phyloP scores from a whole-genome alignment of 2,888 invertebrate genomes.

The Melikaiella ostensackeni region DNA sequence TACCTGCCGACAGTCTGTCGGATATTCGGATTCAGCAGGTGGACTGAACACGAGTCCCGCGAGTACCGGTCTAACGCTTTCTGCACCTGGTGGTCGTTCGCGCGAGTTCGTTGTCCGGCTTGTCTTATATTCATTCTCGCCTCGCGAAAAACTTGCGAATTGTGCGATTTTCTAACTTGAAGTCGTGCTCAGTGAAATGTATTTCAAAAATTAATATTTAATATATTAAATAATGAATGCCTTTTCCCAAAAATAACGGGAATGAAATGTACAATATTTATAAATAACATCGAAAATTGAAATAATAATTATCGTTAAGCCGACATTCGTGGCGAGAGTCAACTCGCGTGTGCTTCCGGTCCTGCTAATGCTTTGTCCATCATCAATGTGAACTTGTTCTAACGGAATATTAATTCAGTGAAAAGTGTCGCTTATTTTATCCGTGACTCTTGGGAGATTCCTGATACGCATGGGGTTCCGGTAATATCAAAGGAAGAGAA shows the following conservation, averaged over 20 bases:
- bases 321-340: constrained; percentile 49
- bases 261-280: not conserved
- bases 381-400: constrained; percentile 32
- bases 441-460: constrained; percentile 23
- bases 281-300: not conserved
- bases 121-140: constrained; percentile 24
- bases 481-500: not conserved
- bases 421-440: constrained; percentile 15
- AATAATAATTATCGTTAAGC: not conserved
- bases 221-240: not conserved
- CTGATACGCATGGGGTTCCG: constrained; percentile 23
- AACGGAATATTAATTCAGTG: constrained; percentile 18
- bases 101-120: constrained; percentile 74
- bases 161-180: not conserved
- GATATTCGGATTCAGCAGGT: constrained; percentile 61
- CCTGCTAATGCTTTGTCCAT: constrained; percentile 36
- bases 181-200: constrained; percentile 17
- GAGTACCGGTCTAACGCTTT: constrained; percentile 65
- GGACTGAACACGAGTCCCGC: constrained; percentile 54
- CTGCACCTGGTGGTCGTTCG: constrained; percentile 63
- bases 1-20: constrained; percentile 62
- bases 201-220: not conserved
- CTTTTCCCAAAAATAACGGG: not conserved
- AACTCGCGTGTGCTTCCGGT: constrained; percentile 65
- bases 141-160: constrained; percentile 15